Evolutionary conservation across 2,113 vertebrate genomes (phyloP).

Genomic region (Noctilio leporinus): DNA sequence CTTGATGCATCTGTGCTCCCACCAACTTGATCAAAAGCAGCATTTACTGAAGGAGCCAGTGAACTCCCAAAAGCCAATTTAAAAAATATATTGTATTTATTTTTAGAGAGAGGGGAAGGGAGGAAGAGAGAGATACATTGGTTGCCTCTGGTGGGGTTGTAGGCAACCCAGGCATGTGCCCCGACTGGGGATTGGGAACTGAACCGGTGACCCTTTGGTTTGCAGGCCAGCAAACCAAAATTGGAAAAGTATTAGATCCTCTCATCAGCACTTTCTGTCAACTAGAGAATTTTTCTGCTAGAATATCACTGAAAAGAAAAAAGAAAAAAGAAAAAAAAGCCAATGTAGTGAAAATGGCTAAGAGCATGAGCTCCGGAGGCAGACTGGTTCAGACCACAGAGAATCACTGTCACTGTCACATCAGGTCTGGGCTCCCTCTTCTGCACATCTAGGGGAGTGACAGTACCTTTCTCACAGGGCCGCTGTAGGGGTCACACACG

Average conservation of each 20-base stretch:
- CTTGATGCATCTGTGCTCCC: not conserved
- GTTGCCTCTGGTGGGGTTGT: no score
- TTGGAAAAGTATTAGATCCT: not conserved
- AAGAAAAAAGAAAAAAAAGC: not conserved
- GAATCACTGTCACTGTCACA: no score
- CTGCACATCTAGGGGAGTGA: not conserved
- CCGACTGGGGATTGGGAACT: no score
- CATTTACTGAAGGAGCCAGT: not conserved
- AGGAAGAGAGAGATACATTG: no score
- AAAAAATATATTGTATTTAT: no score
- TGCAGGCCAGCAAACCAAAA: no score
- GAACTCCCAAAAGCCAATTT: not conserved
- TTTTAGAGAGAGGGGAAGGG: no score
- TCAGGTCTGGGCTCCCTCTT: not conserved
- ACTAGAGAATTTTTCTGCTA: not conserved
- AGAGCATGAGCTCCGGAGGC: not conserved
- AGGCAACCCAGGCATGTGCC: no score
- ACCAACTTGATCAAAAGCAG: not conserved
- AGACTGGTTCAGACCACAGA: not conserved
- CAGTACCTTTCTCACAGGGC: not conserved
- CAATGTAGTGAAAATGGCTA: not conserved
- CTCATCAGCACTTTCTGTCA: not conserved
- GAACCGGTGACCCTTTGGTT: no score
- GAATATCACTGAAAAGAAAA: not conserved
- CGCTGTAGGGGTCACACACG: not conserved